Percentiles rank a stretch among this genome's conserved stretches.
phyloP scores from a whole-genome alignment of 2,797 vertebrate genomes.

The Sciurus vulgaris region DNA sequence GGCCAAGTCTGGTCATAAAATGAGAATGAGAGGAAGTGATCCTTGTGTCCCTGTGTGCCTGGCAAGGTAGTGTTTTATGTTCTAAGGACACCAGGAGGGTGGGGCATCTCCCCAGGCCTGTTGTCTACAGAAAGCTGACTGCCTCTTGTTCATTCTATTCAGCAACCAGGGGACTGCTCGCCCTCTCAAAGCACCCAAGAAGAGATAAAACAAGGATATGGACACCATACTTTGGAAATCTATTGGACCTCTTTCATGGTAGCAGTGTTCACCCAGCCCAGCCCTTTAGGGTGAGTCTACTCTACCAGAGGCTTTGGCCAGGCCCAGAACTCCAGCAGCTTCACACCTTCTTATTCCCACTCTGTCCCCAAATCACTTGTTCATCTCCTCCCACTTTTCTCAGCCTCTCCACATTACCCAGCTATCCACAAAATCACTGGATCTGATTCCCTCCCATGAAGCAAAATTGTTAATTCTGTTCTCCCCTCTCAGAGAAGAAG shows the following conservation, averaged over 20 bases:
- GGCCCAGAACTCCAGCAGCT: not conserved
- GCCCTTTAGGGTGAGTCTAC: not conserved
- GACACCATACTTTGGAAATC: not conserved
- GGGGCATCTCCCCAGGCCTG: accelerated
- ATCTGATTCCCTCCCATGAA: not conserved
- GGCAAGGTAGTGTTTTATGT: not conserved
- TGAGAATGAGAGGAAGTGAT: not conserved
- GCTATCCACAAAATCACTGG: not conserved
- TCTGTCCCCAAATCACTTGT: not conserved
- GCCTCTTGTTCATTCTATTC: not conserved
- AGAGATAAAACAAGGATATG: not conserved
- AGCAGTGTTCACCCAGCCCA: not conserved
- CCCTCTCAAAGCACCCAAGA: not conserved
- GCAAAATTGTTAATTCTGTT: conserved; percentile 35
- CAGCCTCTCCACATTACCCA: not conserved
- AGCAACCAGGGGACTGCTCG: not conserved
- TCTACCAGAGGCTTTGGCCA: not conserved
- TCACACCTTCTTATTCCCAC: no score
- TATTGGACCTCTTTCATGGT: not conserved
- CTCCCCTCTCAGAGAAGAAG: conserved; percentile 42
- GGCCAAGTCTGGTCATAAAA: not conserved
- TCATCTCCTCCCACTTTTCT: not conserved
- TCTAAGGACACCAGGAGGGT: not conserved
- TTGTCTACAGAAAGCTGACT: not conserved
- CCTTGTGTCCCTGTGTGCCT: not conserved